Percentiles rank a stretch among this genome's conserved stretches.
Conservation (phyloP, 2,113 vertebrate genomes). For the Mustela nigripes region DNA sequence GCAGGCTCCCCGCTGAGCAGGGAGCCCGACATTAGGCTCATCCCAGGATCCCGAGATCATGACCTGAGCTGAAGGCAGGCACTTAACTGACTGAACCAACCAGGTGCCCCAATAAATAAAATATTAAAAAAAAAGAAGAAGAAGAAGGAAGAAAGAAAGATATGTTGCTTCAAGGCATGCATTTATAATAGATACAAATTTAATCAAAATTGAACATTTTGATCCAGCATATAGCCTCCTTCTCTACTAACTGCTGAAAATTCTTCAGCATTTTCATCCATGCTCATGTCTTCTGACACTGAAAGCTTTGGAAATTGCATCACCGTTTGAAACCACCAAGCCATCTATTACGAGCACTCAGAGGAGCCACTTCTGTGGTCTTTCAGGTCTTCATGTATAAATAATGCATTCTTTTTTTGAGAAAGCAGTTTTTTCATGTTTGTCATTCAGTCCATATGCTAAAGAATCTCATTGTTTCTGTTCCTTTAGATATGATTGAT, state of each 20-base stretch:
- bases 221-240: background rate
- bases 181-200: background rate
- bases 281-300: background rate
- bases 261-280: background rate
- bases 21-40: no score
- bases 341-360: background rate
- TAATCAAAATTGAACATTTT: background rate
- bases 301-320: background rate
- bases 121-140: no score
- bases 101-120: no score
- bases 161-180: background rate
- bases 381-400: background rate
- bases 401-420: background rate
- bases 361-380: background rate
- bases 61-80: no score
- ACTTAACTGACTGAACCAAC: no score
- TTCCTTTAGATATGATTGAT: no score
- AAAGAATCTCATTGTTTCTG: background rate
- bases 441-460: background rate
- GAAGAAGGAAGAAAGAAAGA: background rate
- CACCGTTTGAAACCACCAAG: background rate
- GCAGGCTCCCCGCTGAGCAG: no score
- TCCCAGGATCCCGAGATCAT: no score
- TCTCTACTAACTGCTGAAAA: background rate
- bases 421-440: background rate